Conservation (phyloP, 2,888 invertebrate genomes). For the Drosophila barbarae region DNA sequence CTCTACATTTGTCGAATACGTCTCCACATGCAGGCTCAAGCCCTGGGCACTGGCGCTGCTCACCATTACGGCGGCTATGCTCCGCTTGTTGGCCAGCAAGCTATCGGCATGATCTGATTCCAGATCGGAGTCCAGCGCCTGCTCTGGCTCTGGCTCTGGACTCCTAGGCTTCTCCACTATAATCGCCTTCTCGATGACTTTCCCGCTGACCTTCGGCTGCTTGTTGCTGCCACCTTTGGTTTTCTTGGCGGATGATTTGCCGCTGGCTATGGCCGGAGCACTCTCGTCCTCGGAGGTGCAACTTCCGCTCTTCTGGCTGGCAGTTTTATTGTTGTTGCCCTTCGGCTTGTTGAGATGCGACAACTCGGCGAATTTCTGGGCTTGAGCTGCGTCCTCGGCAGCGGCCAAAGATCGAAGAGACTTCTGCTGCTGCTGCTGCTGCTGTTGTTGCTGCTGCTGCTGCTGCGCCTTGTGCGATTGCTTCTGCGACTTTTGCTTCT, state of each 20-base stretch:
- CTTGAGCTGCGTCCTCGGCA: constrained; percentile 50
- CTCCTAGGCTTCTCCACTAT: background rate
- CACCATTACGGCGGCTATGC: constrained; percentile 52
- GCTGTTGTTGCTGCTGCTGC: constrained; percentile 26
- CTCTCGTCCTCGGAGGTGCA: constrained; percentile 51
- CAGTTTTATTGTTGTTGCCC: constrained; percentile 35
- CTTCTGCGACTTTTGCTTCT: constrained; percentile 56
- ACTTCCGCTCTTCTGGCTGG: constrained; percentile 36
- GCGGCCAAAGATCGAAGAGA: constrained; percentile 53
- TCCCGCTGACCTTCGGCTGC: constrained; percentile 10
- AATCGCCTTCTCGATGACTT: background rate
- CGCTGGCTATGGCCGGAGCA: constrained; percentile 30
- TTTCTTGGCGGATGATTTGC: constrained; percentile 40
- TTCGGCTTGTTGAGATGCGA: constrained; percentile 58
- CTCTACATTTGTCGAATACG: constrained; percentile 3
- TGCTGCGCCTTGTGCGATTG: constrained; percentile 34
- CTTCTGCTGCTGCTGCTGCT: constrained; percentile 17
- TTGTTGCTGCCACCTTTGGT: constrained; percentile 44
- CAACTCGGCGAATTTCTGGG: constrained; percentile 53
- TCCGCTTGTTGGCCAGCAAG: constrained; percentile 51
- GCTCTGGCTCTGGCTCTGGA: background rate
- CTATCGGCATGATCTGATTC: constrained; percentile 55
- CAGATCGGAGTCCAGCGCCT: constrained; percentile 25
- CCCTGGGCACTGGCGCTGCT: constrained; percentile 65
- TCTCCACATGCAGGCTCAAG: constrained; percentile 51